Conservation (phyloP, 2,797 vertebrate genomes). For the Gallirallus australis region DNA sequence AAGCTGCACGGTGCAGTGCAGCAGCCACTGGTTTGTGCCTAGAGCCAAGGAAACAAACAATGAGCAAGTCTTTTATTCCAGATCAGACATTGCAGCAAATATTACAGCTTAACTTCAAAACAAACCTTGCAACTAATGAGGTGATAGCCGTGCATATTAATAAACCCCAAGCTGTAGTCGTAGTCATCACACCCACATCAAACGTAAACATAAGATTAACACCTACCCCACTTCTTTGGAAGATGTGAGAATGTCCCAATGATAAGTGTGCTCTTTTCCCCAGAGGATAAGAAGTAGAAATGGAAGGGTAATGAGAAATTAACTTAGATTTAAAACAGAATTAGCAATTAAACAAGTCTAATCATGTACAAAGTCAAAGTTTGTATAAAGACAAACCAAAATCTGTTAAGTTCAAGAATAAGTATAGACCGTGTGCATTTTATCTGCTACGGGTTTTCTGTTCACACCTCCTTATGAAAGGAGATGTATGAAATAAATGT, state of each 20-base stretch:
- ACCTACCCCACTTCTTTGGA: conserved; percentile 76
- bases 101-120: conserved; percentile 78
- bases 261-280: conserved; percentile 78
- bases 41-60: conserved; percentile 71
- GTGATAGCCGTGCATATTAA: conserved; percentile 80
- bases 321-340: conserved; percentile 76
- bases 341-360: conserved; percentile 65
- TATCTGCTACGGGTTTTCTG: background rate
- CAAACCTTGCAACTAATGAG: conserved; percentile 79
- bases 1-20: background rate
- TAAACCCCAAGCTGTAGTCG: conserved; percentile 67
- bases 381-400: conserved; percentile 53
- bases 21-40: background rate
- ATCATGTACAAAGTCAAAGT: conserved; percentile 68
- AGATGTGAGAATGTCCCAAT: conserved; percentile 78
- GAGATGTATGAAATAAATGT: conserved; percentile 11
- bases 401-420: conserved; percentile 69
- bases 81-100: conserved; percentile 68
- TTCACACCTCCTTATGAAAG: conserved; percentile 40
- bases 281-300: conserved; percentile 77
- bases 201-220: conserved; percentile 79
- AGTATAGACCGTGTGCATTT: conserved; percentile 42
- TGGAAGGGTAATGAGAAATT: conserved; percentile 76
- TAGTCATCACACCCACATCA: conserved; percentile 77
- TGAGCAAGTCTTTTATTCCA: conserved; percentile 64